Conservation (phyloP, 2,888 invertebrate species). For the Allolobophora icterica region DNA sequence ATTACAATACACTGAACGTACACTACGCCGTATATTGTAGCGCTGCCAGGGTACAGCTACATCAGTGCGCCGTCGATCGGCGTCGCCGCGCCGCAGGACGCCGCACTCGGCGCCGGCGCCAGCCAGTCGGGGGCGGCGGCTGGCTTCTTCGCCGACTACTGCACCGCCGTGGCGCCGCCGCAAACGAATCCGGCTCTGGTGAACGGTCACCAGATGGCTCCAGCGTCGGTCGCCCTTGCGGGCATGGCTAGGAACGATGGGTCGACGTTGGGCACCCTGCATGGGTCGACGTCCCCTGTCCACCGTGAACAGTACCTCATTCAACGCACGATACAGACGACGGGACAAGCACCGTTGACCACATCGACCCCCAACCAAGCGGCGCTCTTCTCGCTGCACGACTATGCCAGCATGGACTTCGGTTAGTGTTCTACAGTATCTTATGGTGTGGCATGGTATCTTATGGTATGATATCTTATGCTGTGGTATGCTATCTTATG, state of each 20-base stretch:
- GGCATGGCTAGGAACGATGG: neutral
- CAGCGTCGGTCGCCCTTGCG: neutral
- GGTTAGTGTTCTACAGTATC: neutral
- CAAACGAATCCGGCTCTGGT: neutral
- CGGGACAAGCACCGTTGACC: neutral
- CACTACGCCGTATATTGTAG: neutral
- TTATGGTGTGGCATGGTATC: too few species aligned
- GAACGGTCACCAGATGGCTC: neutral
- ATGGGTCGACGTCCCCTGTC: constrained; percentile 25
- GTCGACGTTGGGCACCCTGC: neutral
- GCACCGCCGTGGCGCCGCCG: neutral
- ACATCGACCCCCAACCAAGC: constrained; percentile 28
- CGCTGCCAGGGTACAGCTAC: constrained; percentile 45
- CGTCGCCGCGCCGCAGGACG: constrained; percentile 33
- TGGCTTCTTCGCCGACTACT: neutral
- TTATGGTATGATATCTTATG: too few species aligned
- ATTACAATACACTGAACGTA: neutral
- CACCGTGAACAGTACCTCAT: constrained; percentile 36
- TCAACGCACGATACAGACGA: constrained; percentile 34
- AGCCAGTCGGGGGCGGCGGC: neutral
- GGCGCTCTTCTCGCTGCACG: constrained; percentile 30
- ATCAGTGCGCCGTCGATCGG: constrained; percentile 36
- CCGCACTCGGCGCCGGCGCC: neutral
- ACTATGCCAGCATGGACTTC: constrained; percentile 29
- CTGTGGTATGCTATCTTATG: too few species aligned